These are phyloP conservation scores for Andrena camellia DNA, from an alignment of 2,888 invertebrate genomes.

Conservation along the genomic window DNA sequence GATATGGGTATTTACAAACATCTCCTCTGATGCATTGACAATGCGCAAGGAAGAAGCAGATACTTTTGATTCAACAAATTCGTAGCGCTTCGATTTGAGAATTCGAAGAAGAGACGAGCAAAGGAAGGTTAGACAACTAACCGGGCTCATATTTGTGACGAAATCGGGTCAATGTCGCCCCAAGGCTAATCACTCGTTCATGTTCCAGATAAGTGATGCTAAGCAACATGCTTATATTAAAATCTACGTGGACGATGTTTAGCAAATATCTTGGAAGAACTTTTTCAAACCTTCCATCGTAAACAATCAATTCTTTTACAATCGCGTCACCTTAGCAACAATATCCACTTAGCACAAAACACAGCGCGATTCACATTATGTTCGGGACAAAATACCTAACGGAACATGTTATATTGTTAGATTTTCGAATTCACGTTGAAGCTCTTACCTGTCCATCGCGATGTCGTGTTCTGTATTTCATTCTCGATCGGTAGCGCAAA, in stretches of 20 bases:
- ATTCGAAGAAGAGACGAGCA: slow-evolving; percentile 32
- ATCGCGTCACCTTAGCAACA: neutral
- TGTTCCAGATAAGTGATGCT: slow-evolving; percentile 63
- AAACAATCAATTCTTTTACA: neutral
- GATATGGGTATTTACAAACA: slow-evolving; percentile 26
- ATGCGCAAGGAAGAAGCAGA: too few species aligned
- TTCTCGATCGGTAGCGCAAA: slow-evolving; percentile 23
- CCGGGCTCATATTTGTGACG: slow-evolving; percentile 72
- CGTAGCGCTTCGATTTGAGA: slow-evolving; percentile 24
- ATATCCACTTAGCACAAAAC: too few species aligned
- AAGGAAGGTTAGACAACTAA: slow-evolving; percentile 37
- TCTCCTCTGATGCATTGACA: too few species aligned
- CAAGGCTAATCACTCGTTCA: slow-evolving; percentile 75
- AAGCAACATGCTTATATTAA: slow-evolving; percentile 45
- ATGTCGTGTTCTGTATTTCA: slow-evolving; percentile 47
- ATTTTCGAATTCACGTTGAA: slow-evolving; percentile 27
- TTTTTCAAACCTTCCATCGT: neutral
- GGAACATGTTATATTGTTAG: neutral
- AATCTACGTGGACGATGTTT: slow-evolving; percentile 9
- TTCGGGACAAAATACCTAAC: neutral
- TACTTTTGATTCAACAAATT: neutral
- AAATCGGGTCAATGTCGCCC: slow-evolving; percentile 81
- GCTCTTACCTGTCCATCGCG: slow-evolving; percentile 55
- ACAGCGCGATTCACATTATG: neutral
- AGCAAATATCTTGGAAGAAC: neutral